Evolutionary conservation across 2,888 invertebrate genomes (phyloP).

Genomic region (Cantharis rufa): DNA sequence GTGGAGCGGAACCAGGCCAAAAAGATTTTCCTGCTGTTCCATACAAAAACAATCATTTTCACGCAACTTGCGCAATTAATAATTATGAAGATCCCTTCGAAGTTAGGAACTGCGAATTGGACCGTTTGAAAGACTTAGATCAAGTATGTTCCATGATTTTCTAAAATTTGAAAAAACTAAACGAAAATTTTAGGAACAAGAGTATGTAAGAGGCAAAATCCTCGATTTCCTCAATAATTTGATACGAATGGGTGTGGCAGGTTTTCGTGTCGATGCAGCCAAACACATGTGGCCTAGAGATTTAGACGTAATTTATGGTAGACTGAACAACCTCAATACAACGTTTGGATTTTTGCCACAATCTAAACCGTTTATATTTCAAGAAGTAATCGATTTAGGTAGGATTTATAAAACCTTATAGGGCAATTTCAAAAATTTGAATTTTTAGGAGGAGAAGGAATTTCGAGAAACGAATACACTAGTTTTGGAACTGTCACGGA

Average conservation of each 20-base stretch:
- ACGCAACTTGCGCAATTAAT: constrained; percentile 65
- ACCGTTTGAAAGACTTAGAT: constrained; percentile 76
- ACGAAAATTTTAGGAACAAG: not conserved
- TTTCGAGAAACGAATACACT: not conserved
- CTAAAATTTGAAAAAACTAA: not conserved
- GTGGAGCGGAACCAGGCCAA: constrained; percentile 57
- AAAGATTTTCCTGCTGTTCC: constrained; percentile 65
- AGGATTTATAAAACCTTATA: not conserved
- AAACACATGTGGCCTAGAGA: constrained; percentile 82
- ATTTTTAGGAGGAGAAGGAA: constrained; percentile 27
- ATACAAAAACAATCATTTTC: constrained; percentile 70
- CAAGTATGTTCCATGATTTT: constrained; percentile 54
- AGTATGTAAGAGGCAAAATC: constrained; percentile 66
- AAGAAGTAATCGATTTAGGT: constrained; percentile 75
- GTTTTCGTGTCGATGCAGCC: constrained; percentile 79
- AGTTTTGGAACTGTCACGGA: constrained; percentile 71
- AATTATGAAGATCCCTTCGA: constrained; percentile 69
- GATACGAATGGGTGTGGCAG: constrained; percentile 77
- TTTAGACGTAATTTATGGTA: constrained; percentile 66
- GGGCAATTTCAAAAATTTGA: not conserved
- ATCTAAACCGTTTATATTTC: constrained; percentile 70
- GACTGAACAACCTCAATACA: constrained; percentile 65
- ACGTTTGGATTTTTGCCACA: constrained; percentile 66
- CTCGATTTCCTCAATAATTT: constrained; percentile 68
- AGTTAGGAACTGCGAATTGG: constrained; percentile 58